These are phyloP conservation scores for Tiaroga cobitis DNA, from an alignment of 2,797 vertebrate genomes.

Conservation along the genomic window DNA sequence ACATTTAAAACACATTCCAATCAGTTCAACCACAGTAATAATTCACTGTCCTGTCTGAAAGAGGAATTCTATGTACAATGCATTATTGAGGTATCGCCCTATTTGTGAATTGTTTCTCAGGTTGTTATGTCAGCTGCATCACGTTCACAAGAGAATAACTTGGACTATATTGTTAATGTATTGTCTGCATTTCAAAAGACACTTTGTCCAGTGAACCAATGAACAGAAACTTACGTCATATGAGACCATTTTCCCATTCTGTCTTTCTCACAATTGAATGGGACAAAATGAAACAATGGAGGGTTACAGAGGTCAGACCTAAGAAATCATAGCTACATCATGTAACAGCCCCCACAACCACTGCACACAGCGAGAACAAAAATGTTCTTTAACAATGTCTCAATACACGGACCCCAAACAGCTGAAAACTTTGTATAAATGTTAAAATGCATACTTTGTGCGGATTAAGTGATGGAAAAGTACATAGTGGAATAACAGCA, in stretches of 20 bases:
- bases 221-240: constrained; percentile 57
- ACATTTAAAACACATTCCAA: constrained; percentile 11
- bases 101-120: not conserved
- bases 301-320: constrained; percentile 49
- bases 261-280: constrained; percentile 46
- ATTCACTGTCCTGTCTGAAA: not conserved
- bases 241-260: constrained; percentile 57
- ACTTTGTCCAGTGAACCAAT: constrained; percentile 53
- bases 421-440: constrained; percentile 32
- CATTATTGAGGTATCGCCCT: not conserved
- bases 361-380: constrained; percentile 16
- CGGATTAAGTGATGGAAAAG: constrained; percentile 44
- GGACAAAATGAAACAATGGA: constrained; percentile 44
- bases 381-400: constrained; percentile 41
- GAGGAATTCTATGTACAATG: not conserved
- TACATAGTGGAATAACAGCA: constrained; percentile 44
- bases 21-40: not conserved
- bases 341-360: not conserved
- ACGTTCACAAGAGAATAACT: constrained; percentile 42
- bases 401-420: constrained; percentile 21
- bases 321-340: constrained; percentile 29
- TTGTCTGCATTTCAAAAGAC: constrained; percentile 54
- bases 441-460: constrained; percentile 14
- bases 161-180: constrained; percentile 35
- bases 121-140: constrained; percentile 31